These are phyloP conservation scores for Patiria pectinifera DNA, from an alignment of 53 echinoderm and acorn worm species.

Conservation along the genomic window DNA sequence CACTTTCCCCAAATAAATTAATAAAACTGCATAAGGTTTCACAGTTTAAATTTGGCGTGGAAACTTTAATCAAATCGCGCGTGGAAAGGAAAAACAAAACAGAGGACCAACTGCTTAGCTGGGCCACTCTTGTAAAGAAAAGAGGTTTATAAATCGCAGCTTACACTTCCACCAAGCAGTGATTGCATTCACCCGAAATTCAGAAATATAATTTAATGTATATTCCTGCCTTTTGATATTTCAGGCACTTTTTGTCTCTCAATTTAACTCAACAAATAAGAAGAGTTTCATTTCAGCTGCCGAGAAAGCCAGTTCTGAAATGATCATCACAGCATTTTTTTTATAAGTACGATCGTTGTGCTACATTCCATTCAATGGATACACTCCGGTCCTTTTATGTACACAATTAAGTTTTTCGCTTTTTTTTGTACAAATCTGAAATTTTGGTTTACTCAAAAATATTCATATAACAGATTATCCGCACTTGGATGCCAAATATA, in stretches of 20 bases:
- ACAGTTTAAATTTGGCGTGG: constrained; percentile 11
- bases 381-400: background rate
- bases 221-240: constrained; percentile 37
- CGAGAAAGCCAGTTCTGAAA: constrained; percentile 50
- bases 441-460: constrained; percentile 25
- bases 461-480: constrained; percentile 41
- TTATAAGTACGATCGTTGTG: constrained; percentile 44
- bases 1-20: background rate
- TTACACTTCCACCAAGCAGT: background rate
- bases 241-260: constrained; percentile 65
- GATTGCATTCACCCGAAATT: constrained; percentile 43
- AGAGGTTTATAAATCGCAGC: background rate
- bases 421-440: constrained; percentile 23
- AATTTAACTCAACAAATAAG: constrained; percentile 35
- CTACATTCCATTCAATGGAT: constrained; percentile 31
- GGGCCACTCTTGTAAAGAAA: background rate
- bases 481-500: constrained; percentile 39
- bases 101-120: background rate
- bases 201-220: constrained; percentile 9
- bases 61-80: constrained; percentile 1
- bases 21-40: background rate
- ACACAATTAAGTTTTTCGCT: constrained; percentile 1
- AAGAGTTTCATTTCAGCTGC: constrained; percentile 43
- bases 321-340: constrained; percentile 9
- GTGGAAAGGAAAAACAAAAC: background rate